These are phyloP conservation scores for Burhinus oedicnemus DNA, from an alignment of 2,113 vertebrate genomes.

Conservation along the genomic window DNA sequence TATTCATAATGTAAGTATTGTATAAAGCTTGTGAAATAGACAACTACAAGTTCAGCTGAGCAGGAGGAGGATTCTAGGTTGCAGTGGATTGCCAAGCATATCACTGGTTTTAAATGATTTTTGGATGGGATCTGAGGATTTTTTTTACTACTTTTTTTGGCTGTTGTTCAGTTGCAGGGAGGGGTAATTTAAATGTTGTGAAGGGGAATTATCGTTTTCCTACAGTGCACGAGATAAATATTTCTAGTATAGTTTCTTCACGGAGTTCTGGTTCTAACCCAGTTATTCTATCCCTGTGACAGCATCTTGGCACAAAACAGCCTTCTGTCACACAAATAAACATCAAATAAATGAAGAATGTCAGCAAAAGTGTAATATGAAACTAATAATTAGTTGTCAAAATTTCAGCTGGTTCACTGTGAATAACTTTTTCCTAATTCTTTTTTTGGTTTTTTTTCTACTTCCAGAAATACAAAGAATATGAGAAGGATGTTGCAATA, in stretches of 20 bases:
- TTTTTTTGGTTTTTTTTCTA: constrained; percentile 16
- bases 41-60: background rate
- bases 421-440: background rate
- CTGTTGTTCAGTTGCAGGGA: background rate
- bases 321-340: background rate
- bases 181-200: background rate
- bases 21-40: background rate
- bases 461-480: constrained; percentile 96
- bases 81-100: background rate
- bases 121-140: background rate
- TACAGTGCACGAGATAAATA: background rate
- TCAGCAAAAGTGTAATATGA: background rate
- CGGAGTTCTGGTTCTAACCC: background rate
- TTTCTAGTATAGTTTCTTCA: background rate
- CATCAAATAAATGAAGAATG: background rate
- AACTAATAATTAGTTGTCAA: background rate
- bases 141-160: background rate
- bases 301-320: background rate
- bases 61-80: background rate
- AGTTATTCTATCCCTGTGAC: background rate
- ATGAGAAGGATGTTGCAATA: constrained; percentile 91
- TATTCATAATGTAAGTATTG: background rate
- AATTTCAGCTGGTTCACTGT: background rate
- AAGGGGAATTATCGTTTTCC: background rate
- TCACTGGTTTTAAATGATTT: background rate